Base-by-base conservation (phyloP, 2,797 vertebrate genomes). In the Bovichtus variegatus region DNA sequence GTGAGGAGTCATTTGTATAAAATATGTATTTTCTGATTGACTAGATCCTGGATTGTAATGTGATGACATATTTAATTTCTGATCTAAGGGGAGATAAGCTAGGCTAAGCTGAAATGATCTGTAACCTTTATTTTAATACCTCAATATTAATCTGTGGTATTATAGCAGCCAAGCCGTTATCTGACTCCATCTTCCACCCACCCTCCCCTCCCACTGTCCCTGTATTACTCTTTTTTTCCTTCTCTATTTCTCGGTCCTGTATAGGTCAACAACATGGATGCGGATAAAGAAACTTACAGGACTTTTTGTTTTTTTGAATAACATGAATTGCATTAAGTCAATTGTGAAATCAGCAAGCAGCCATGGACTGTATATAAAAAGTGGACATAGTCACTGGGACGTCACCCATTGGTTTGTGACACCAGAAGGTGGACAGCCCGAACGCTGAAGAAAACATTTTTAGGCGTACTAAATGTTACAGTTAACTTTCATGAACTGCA, bases 121-220 rank as follows among this genome's bases (percentile, higher is more conserved):
- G 77, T 90, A 90, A 92, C 87, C 87, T 93, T 93, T 92, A 85
- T 84, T 92, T 92, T 92, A 93, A 92, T 93, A 89, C 86, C 77
- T 58, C 76, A 31, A 29, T 80, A 77, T 82, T 83, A 82, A 86
- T 87, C 87, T 44, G 2, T 71, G 84, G 90, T 87, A 89, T 94
- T 92, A 91, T 57, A 76, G 69, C 78, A 85, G 79, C 86, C 90
- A 87, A 80, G 91, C 87, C 67, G 47, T 66, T 85, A 69, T 57
- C 73, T 58, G 65, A 49, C 64, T 71, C 58, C 58, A 58, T 27
- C 68, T 41, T 68, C 73, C 60, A 8, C 67, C 63, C 25, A 29
- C 23, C n/a, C 62, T 51, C 25, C 43, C 18, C 29, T 19, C 47
- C 46, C 61, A 44, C n/a, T 51, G 25, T 57, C 40, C 49, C 58